Conservation (phyloP, 1,140 invertebrate genomes). For the Atopsyche davidsoni region DNA sequence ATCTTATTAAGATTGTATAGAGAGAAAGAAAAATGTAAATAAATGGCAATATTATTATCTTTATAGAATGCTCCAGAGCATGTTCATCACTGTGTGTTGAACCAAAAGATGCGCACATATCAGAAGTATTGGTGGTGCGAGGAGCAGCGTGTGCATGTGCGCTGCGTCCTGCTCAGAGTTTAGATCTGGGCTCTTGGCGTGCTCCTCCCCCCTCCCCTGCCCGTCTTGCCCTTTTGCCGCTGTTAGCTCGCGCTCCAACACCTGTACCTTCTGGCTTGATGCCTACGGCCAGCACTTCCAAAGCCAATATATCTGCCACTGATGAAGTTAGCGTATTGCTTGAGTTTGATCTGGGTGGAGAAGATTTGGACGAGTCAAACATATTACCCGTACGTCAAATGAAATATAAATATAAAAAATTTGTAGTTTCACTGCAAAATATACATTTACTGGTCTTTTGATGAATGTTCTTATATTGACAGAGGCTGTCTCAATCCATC, state of each 20-base stretch:
- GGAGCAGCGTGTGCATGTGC: constrained; percentile 21
- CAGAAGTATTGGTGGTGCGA: constrained; percentile 21
- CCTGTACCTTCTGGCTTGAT: neutral
- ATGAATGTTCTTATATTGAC: too few relatives aligned
- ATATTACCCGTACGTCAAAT: constrained; percentile 24
- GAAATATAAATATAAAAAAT: too few relatives aligned
- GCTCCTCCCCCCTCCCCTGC: constrained; percentile 25
- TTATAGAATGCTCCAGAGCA: constrained; percentile 24
- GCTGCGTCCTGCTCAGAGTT: constrained; percentile 17
- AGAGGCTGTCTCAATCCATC: too few relatives aligned
- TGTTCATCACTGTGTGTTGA: constrained; percentile 23
- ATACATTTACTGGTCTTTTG: too few relatives aligned
- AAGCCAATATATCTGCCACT: neutral
- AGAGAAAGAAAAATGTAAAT: too few relatives aligned
- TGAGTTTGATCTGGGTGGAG: constrained; percentile 24
- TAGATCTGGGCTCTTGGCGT: constrained; percentile 20
- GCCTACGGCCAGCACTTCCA: constrained; percentile 15
- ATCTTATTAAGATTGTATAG: too few relatives aligned
- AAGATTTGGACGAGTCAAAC: constrained; percentile 22
- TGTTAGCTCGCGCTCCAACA: constrained; percentile 8
- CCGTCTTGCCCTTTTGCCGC: constrained; percentile 19
- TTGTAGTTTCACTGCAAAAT: too few relatives aligned
- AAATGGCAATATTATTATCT: too few relatives aligned
- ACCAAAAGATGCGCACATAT: constrained; percentile 24
- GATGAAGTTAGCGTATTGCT: constrained; percentile 21